Base-by-base conservation (phyloP, 1,140 invertebrate species). In the Conopomorpha cramerella region DNA sequence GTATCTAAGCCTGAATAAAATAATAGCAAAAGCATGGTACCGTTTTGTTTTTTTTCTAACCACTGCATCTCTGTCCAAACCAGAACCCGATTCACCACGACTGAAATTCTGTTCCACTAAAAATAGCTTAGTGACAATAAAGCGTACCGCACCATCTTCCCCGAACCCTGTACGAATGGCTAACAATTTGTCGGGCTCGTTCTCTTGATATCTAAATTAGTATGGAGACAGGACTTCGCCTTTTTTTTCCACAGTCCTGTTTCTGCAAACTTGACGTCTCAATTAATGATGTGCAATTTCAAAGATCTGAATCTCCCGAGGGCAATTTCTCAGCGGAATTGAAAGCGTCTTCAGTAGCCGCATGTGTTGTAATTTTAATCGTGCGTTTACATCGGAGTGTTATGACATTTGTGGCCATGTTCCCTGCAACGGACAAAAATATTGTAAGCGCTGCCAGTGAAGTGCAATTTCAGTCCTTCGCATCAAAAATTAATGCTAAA, bases 401-500 rank as follows among this genome's bases (percentile, higher is more conserved):
- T n/a, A n/a, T n/a, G n/a, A n/a, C n/a, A n/a, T n/a, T n/a, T n/a
- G n/a, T n/a, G n/a, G n/a, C n/a, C n/a, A n/a, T n/a, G n/a, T n/a
- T n/a, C n/a, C n/a, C n/a, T n/a, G n/a, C n/a, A n/a, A n/a, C n/a
- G n/a, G n/a, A n/a, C n/a, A n/a, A n/a, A n/a, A n/a, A n/a, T n/a
- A n/a, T n/a, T n/a, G n/a, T n/a, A n/a, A n/a, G n/a, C n/a, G n/a
- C n/a, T n/a, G n/a, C n/a, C n/a, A n/a, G n/a, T n/a, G n/a, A n/a
- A n/a, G n/a, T n/a, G n/a, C n/a, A n/a, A n/a, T n/a, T n/a, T n/a
- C n/a, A n/a, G n/a, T n/a, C n/a, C n/a, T n/a, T n/a, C n/a, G n/a
- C n/a, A n/a, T 64, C 54, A 70, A 63, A 65, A 68, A 67, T 67
- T 49, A 68, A 74, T 73, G 64, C 58, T 63, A 67, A 68, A 65